Base-by-base conservation (phyloP, 2,797 vertebrate genomes). In the Sphenopsis melanotis region DNA sequence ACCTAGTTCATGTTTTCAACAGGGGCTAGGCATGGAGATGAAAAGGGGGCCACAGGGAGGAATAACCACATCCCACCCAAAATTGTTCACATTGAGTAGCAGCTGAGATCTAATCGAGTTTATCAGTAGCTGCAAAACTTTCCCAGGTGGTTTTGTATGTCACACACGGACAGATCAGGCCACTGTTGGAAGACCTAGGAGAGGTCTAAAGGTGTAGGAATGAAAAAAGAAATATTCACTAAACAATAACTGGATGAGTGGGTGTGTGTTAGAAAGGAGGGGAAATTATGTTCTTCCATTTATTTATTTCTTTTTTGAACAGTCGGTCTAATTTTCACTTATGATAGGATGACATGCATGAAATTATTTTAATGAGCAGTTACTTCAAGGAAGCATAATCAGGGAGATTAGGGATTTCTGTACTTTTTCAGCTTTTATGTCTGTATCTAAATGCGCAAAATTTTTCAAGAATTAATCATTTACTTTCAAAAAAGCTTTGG, bases 391-490 rank as follows among this genome's bases (percentile, higher is more conserved):
- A 83, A 74, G 53, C 32, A 32, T 55, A 69, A 89, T 89, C 74
- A 87, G 20, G 37, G 37, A 93, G 83, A 85, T 83, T 68, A 77
- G 18, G 8, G 15, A 26, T 65, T 91, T 90, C 74, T 69, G 16
- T 66, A 79, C 30, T 82, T 89, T 75, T 91, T 44, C 46, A 65
- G 50, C 42, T 88, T 83, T 91, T 71, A 83, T 90, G 42, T 71
- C 78, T 79, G 9, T 72, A 79, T 83, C 57, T 87, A 79, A 80
- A 85, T 59, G 44, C 8, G 3, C 1, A 0, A 74, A 41, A 74
- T 64, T n/a, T 76, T 92, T 95, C 30, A 89, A 50, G 49, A 84
- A 92, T 79, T 93, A 90, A 92, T 93, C 1, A 74, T 72, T 86
- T 76, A 19, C 27, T 82, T 83, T 77, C n/a, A 87, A 32, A 79